These are phyloP conservation scores for Melanaphis sacchari DNA, from an alignment of 1,140 invertebrate genomes.

Conservation along the genomic window DNA sequence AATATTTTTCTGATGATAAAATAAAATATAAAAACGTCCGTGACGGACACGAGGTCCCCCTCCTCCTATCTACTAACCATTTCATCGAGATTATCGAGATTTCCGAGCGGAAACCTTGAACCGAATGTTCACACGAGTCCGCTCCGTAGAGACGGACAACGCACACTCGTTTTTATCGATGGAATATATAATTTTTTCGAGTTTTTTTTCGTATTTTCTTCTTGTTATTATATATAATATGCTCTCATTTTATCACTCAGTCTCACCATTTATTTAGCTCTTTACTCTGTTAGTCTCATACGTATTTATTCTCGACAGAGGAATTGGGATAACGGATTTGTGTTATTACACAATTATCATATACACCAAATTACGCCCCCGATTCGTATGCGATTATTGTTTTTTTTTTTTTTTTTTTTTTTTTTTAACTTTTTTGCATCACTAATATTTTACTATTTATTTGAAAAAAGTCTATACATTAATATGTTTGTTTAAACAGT, in stretches of 20 bases:
- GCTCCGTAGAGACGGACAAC: conserved; percentile 34
- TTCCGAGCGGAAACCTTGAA: conserved; percentile 45
- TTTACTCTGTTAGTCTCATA: not conserved
- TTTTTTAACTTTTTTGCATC: not conserved
- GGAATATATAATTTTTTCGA: conserved; percentile 43
- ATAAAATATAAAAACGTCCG: conserved; percentile 31
- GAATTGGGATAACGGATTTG: conserved; percentile 39
- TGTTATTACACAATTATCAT: not conserved
- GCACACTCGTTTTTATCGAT: conserved; percentile 33
- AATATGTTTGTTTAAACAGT: not conserved
- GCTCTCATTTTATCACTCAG: not conserved
- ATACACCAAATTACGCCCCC: not conserved
- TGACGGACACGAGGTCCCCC: conserved; percentile 38
- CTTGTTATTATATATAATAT: conserved; percentile 4
- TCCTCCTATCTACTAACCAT: not conserved
- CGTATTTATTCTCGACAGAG: not conserved
- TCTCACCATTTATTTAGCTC: not conserved
- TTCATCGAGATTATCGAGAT: conserved; percentile 50
- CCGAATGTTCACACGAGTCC: conserved; percentile 54
- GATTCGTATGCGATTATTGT: not conserved
- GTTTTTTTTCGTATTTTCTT: not conserved
- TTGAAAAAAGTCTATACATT: not conserved
- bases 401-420: conserved; percentile 9
- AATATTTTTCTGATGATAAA: conserved; percentile 41
- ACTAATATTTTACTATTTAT: not conserved